Evolutionary conservation across 1,140 invertebrate genomes (phyloP).

Genomic region (Chironomus striatipennis): DNA sequence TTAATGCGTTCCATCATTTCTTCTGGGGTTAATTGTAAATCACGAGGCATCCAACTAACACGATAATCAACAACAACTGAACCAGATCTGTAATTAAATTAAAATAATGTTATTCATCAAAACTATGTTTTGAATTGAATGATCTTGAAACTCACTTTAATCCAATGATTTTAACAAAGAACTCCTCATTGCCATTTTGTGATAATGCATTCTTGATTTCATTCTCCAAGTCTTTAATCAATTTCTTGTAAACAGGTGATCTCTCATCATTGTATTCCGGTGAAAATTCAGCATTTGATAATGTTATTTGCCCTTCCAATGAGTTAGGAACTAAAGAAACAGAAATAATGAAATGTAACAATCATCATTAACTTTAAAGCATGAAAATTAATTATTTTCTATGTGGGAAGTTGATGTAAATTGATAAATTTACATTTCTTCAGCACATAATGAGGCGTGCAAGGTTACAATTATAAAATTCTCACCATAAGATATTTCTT

Average conservation of each 20-base stretch:
- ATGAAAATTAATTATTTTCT: not conserved
- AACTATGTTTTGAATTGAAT: not conserved
- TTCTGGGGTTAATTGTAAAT: slow-evolving; percentile 44
- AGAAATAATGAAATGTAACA: slow-evolving; percentile 26
- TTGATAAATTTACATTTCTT: not conserved
- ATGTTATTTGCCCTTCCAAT: slow-evolving; percentile 54
- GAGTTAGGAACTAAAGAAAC: slow-evolving; percentile 52
- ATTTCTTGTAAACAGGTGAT: slow-evolving; percentile 51
- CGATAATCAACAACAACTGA: slow-evolving; percentile 54
- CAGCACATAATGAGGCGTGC: not conserved
- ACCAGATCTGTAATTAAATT: slow-evolving; percentile 46
- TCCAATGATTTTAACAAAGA: slow-evolving; percentile 53
- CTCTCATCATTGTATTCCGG: slow-evolving; percentile 48
- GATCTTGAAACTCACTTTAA: slow-evolving; percentile 43
- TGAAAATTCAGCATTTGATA: slow-evolving; percentile 56
- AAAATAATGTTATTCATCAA: slow-evolving; percentile 25
- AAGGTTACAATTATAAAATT: not conserved
- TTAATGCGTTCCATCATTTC: slow-evolving; percentile 43
- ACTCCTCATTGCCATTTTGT: slow-evolving; percentile 43
- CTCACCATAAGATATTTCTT: slow-evolving; percentile 29
- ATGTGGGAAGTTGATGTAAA: not conserved
- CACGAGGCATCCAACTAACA: slow-evolving; percentile 50
- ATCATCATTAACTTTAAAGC: not conserved
- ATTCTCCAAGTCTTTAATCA: slow-evolving; percentile 48
- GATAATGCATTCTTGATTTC: slow-evolving; percentile 47